Conservation (phyloP, 2,888 invertebrate species). For the Campoplex nolae region DNA sequence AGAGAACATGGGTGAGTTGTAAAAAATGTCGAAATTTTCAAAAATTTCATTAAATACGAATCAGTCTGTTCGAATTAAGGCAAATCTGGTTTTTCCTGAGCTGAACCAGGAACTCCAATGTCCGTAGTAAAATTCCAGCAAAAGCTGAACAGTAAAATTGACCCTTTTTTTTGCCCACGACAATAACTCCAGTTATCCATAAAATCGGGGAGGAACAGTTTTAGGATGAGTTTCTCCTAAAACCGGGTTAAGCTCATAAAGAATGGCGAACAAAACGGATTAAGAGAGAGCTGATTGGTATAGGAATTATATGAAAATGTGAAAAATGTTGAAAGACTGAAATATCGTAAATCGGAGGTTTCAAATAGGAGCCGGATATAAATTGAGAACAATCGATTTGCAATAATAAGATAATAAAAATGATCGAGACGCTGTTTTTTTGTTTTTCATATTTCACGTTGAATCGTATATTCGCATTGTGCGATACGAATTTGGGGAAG, state of each 20-base stretch:
- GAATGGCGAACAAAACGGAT: background rate
- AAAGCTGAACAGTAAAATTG: background rate
- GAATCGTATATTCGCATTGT: background rate
- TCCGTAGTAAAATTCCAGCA: background rate
- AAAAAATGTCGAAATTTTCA: background rate
- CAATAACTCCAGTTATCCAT: background rate
- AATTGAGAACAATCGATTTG: constrained; percentile 9
- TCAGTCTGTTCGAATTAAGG: background rate
- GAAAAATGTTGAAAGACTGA: constrained; percentile 1
- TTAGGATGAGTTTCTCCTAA: background rate
- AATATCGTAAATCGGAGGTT: background rate
- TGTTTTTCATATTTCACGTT: background rate
- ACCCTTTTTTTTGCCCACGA: background rate
- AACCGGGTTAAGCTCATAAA: background rate
- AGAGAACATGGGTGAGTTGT: no score
- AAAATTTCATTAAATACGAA: background rate
- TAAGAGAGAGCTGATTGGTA: background rate
- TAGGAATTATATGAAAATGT: background rate
- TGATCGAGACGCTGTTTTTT: background rate
- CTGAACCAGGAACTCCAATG: background rate
- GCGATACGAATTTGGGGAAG: background rate
- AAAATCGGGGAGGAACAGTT: background rate
- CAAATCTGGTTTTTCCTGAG: background rate
- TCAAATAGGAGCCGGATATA: background rate
- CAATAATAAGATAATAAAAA: constrained; percentile 5